Conservation (phyloP, 2,888 invertebrate genomes). For the Carpatolechia fugitivella region DNA sequence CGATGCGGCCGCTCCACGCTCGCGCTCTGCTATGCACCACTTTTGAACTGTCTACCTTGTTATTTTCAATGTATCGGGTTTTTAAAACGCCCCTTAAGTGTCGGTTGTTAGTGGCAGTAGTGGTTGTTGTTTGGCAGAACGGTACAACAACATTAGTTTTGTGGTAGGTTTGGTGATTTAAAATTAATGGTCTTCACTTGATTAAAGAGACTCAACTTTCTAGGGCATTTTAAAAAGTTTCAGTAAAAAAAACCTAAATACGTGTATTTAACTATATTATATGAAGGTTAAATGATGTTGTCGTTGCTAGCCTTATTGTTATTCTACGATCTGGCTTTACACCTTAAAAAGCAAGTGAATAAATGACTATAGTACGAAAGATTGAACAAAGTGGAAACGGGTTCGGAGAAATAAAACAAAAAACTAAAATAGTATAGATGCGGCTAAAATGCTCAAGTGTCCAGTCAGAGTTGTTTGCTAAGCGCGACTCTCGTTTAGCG, state of each 20-base stretch:
- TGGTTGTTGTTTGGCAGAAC: background rate
- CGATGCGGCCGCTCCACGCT: conserved; percentile 27
- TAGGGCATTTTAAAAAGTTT: too few relatives aligned
- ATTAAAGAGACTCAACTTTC: too few relatives aligned
- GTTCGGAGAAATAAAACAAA: too few relatives aligned
- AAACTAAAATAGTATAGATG: background rate
- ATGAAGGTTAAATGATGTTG: too few relatives aligned
- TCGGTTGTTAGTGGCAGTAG: background rate
- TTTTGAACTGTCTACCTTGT: conserved; percentile 52
- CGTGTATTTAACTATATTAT: too few relatives aligned
- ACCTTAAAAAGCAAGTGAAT: too few relatives aligned
- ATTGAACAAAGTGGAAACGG: conserved; percentile 4
- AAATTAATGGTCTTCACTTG: background rate
- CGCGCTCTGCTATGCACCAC: conserved; percentile 56
- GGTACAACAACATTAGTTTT: background rate
- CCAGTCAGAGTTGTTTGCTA: conserved; percentile 25
- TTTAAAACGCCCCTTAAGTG: conserved; percentile 1
- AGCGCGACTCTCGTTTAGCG: conserved; percentile 24
- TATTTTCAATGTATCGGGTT: conserved; percentile 35
- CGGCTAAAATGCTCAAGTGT: conserved; percentile 18
- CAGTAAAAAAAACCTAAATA: too few relatives aligned
- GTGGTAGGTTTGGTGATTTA: background rate
- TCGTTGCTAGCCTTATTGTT: too few relatives aligned
- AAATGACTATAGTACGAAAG: background rate
- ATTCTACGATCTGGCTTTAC: too few relatives aligned